Percentiles rank a stretch among this genome's conserved stretches.
Evolutionary conservation across 2,888 invertebrate genomes (phyloP).

Genomic region (Therioaphis trifolii): DNA sequence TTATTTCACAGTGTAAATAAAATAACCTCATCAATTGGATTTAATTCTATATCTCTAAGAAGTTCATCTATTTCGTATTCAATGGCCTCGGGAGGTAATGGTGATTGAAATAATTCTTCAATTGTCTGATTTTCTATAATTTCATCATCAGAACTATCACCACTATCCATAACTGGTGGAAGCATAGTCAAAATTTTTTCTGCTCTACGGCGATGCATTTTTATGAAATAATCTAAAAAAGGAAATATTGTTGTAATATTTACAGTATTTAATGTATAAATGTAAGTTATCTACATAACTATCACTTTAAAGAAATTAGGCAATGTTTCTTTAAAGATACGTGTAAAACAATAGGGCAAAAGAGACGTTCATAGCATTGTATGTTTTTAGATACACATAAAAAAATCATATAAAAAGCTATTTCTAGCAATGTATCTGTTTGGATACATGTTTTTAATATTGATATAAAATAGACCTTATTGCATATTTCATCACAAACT

Average conservation of each 20-base stretch:
- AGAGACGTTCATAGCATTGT: neutral
- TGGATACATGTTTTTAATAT: conserved; percentile 3
- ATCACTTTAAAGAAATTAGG: too few relatives aligned
- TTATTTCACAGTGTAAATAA: neutral
- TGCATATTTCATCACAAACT: neutral
- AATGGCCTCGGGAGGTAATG: neutral
- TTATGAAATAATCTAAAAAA: neutral
- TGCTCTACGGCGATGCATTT: conserved; percentile 6
- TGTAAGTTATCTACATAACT: too few relatives aligned
- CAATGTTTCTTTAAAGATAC: too few relatives aligned
- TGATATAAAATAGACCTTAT: neutral
- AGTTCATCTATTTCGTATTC: neutral
- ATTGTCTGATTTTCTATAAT: neutral
- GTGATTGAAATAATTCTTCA: neutral
- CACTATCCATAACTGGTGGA: neutral
- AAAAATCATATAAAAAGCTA: neutral
- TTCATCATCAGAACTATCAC: neutral
- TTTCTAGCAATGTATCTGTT: conserved; percentile 15
- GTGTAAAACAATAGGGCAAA: neutral
- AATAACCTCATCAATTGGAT: neutral
- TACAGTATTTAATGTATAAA: too few relatives aligned
- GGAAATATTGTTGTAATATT: too few relatives aligned
- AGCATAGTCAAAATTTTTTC: neutral
- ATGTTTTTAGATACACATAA: neutral
- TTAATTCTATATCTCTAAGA: neutral